Conservation (phyloP, 2,797 vertebrate genomes). For the Sebastiscus tertius region DNA sequence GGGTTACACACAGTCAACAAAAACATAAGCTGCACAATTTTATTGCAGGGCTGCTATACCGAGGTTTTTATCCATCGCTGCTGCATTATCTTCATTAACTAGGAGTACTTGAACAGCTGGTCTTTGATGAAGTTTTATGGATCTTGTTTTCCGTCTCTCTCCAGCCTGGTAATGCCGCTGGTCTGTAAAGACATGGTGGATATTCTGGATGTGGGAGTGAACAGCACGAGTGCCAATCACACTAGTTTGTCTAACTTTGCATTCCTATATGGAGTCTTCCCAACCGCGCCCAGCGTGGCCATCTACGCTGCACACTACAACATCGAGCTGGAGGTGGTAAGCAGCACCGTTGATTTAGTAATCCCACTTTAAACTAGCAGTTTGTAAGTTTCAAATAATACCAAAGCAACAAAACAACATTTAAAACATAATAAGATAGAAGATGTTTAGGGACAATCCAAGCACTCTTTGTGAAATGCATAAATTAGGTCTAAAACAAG, state of each 20-base stretch:
- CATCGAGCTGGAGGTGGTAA: constrained; percentile 97
- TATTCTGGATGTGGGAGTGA: constrained; percentile 86
- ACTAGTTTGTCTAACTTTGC: constrained; percentile 97
- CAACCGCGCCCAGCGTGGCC: constrained; percentile 94
- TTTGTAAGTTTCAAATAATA: not conserved
- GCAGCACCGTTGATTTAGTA: constrained; percentile 69
- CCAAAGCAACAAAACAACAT: not conserved
- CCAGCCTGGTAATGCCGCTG: constrained; percentile 93
- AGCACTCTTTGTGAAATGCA: not conserved
- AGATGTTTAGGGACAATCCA: not conserved
- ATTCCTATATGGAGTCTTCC: constrained; percentile 97
- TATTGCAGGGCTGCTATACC: not conserved
- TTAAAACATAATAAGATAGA: not conserved
- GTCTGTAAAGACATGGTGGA: constrained; percentile 97
- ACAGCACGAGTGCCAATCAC: constrained; percentile 87
- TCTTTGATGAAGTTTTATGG: not conserved
- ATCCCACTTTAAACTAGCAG: not conserved
- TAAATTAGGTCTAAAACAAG: not conserved
- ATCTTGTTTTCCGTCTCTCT: not conserved
- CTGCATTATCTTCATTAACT: not conserved
- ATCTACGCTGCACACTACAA: constrained; percentile 96
- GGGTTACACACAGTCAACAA: not conserved
- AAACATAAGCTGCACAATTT: not conserved
- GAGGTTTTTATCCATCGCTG: not conserved
- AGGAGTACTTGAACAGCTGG: not conserved